A percentile compares a stretch with the other conserved stretches of the same genome.
These are phyloP conservation scores for Poecilobothrus nobilitatus DNA, from an alignment of 2,888 invertebrate species.

Conservation along the genomic window DNA sequence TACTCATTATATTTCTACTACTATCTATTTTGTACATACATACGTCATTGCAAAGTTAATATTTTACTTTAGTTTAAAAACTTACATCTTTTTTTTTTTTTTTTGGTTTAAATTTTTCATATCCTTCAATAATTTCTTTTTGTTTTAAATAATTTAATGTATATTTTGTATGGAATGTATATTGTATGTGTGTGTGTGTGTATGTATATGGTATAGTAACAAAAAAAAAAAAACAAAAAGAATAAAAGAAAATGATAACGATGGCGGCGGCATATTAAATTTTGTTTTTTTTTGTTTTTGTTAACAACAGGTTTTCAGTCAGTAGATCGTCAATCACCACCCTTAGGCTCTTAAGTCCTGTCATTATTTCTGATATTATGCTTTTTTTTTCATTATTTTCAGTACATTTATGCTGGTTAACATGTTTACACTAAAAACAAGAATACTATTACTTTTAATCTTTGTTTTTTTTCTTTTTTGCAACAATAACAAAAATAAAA, in stretches of 20 bases:
- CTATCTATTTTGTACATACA: too few relatives aligned
- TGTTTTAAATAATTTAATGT: too few relatives aligned
- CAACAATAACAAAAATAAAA: too few relatives aligned
- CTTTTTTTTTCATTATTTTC: not conserved
- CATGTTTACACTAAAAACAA: not conserved
- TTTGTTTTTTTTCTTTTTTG: not conserved
- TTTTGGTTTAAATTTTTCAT: not conserved
- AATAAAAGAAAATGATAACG: not conserved
- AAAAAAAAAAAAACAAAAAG: not conserved
- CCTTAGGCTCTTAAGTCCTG: constrained; percentile 7
- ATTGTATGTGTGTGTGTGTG: too few relatives aligned
- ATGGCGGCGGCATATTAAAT: not conserved
- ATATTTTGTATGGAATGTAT: too few relatives aligned
- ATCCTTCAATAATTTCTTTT: not conserved
- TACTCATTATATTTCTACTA: too few relatives aligned
- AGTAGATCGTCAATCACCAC: constrained; percentile 8
- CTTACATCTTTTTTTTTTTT: not conserved
- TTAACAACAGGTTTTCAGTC: constrained; percentile 8
- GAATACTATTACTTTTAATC: not conserved
- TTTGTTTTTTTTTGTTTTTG: not conserved
- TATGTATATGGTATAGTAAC: not conserved
- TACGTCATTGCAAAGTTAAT: too few relatives aligned
- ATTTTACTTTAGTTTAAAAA: too few relatives aligned
- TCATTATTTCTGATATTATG: constrained; percentile 7
- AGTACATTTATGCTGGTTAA: constrained; percentile 1